Conservation (phyloP, 2,113 vertebrate genomes). For the Hippocampus barbouri region DNA sequence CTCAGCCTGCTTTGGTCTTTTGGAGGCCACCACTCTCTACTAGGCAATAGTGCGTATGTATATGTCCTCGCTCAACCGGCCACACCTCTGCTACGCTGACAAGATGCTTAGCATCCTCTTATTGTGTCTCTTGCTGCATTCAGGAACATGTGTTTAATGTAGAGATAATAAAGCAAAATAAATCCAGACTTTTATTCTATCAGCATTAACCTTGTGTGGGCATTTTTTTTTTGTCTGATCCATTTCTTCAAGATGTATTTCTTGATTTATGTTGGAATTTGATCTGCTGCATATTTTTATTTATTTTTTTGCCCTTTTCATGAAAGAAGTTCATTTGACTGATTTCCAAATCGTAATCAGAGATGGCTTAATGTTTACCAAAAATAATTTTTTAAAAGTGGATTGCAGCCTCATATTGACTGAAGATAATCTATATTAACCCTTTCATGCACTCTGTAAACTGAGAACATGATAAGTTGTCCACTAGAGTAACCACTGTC, state of each 20-base stretch:
- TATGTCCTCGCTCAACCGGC: conserved; percentile 69
- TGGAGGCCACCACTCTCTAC: conserved; percentile 27
- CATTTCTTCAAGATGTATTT: not conserved
- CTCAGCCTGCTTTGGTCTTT: conserved; percentile 47
- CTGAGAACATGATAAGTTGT: too few species aligned
- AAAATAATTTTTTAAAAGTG: too few species aligned
- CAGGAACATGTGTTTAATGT: conserved; percentile 80
- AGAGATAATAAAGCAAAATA: conserved; percentile 75
- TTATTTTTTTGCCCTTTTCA: not conserved
- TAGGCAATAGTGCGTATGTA: conserved; percentile 19
- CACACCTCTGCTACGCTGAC: conserved; percentile 73
- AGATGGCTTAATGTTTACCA: too few species aligned
- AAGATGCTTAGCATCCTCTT: conserved; percentile 72
- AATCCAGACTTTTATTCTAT: conserved; percentile 81
- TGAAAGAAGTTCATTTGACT: not conserved
- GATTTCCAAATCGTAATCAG: not conserved
- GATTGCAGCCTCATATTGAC: not conserved
- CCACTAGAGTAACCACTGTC: too few species aligned
- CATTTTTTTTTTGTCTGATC: not conserved
- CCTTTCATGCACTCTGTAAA: too few species aligned
- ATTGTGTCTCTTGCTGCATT: conserved; percentile 74
- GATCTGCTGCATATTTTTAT: not conserved
- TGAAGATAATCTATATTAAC: not conserved
- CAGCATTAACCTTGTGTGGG: conserved; percentile 53
- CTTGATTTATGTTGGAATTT: not conserved